Evolutionary conservation across 2,113 vertebrate species (phyloP).

Genomic region (Hyaena hyaena): DNA sequence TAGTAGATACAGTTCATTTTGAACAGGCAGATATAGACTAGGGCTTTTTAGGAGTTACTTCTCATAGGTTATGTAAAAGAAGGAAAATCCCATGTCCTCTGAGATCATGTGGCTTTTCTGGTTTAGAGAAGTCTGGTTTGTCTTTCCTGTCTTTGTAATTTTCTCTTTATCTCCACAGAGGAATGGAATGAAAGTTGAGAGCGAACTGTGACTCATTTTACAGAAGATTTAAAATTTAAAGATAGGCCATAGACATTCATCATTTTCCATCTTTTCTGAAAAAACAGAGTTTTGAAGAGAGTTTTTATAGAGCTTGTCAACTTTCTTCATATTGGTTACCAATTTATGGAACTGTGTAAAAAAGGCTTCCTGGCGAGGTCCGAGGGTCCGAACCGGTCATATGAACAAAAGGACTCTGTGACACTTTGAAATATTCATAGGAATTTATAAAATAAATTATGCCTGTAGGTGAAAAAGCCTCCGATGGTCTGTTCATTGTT

Average conservation of each 20-base stretch:
- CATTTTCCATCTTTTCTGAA: conserved; percentile 54
- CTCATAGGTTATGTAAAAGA: conserved; percentile 45
- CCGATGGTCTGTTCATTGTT: conserved; percentile 69
- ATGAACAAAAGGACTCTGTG: conserved; percentile 67
- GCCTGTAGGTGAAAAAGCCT: conserved; percentile 54
- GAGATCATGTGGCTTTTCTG: not conserved
- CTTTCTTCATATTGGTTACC: conserved; percentile 73
- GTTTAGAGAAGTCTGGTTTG: conserved; percentile 52
- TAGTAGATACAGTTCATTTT: conserved; percentile 55
- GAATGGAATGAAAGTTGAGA: conserved; percentile 13
- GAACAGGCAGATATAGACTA: conserved; percentile 51
- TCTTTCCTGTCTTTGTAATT: conserved; percentile 35
- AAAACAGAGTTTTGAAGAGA: conserved; percentile 60
- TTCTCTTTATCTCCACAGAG: conserved; percentile 41
- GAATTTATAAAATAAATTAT: conserved; percentile 70
- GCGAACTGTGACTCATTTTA: conserved; percentile 20
- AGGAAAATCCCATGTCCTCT: not conserved
- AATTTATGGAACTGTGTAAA: conserved; percentile 66
- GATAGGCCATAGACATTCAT: conserved; percentile 49
- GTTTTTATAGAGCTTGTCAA: conserved; percentile 64
- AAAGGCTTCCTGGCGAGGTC: conserved; percentile 67
- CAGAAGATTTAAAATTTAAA: conserved; percentile 29
- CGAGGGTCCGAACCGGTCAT: conserved; percentile 64
- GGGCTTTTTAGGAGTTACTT: conserved; percentile 38
- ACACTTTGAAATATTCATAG: conserved; percentile 72